phyloP scores from a whole-genome alignment of 2,797 vertebrate genomes.

The Mormyrops boulengeri region DNA sequence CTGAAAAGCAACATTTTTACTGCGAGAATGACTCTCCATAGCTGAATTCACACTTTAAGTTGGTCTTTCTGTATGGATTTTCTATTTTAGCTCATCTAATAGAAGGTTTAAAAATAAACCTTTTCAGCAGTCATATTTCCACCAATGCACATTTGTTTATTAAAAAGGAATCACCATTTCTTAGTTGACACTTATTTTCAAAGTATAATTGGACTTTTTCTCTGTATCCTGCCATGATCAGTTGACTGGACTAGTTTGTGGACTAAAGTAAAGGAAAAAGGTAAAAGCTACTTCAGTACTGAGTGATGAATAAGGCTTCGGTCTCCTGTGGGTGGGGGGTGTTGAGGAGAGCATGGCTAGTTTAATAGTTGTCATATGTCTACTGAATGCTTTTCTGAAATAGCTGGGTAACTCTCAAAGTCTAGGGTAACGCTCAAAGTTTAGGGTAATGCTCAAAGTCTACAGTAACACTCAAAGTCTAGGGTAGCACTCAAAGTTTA shows the following conservation, averaged over 20 bases:
- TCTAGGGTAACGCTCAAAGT: neutral
- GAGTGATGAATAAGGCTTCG: neutral
- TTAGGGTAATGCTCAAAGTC: neutral
- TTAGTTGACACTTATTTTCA: neutral
- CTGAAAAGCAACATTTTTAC: neutral
- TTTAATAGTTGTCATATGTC: neutral
- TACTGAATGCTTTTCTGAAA: neutral
- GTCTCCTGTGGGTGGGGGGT: neutral
- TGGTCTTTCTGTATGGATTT: constrained; percentile 4
- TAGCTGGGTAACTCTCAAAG: neutral
- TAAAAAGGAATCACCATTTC: neutral
- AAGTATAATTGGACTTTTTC: neutral
- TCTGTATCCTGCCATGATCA: neutral
- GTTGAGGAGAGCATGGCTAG: neutral
- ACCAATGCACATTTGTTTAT: neutral
- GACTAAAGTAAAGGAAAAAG: neutral
- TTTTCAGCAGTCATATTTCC: neutral
- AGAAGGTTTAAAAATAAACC: neutral
- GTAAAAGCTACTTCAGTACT: neutral
- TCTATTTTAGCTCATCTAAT: neutral
- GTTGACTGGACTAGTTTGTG: neutral
- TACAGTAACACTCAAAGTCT: no score
- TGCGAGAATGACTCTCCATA: neutral
- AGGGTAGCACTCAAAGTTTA: no score
- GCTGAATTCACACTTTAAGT: neutral